phyloP scores from a whole-genome alignment of 2,888 invertebrate genomes.

The Oxyscelio sp. region DNA sequence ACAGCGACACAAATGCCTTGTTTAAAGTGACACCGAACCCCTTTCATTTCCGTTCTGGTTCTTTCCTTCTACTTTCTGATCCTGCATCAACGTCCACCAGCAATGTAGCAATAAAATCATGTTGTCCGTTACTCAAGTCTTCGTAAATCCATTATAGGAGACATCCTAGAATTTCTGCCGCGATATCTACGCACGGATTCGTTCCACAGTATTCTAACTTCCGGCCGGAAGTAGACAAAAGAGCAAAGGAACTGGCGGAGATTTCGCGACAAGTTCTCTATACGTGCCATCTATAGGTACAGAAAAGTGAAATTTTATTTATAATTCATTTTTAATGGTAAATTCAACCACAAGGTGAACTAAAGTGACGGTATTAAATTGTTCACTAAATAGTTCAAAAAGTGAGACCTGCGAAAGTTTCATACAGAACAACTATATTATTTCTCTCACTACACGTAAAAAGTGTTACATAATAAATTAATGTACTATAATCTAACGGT shows the following conservation, averaged over 20 bases:
- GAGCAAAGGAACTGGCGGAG: slow-evolving; percentile 40
- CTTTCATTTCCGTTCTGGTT: slow-evolving; percentile 63
- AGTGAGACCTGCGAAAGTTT: too few species aligned
- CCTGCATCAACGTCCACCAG: slow-evolving; percentile 39
- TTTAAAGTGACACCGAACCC: slow-evolving; percentile 68
- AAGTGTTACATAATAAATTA: too few species aligned
- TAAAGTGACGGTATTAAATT: too few species aligned
- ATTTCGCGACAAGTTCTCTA: slow-evolving; percentile 47
- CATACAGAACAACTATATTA: too few species aligned
- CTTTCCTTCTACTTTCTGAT: slow-evolving; percentile 46
- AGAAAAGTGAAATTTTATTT: slow-evolving; percentile 50
- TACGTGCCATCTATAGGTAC: slow-evolving; percentile 29
- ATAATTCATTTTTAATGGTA: slow-evolving; percentile 29
- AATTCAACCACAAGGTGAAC: not conserved
- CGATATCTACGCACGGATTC: slow-evolving; percentile 61
- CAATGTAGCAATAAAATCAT: slow-evolving; percentile 66
- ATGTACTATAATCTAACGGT: too few species aligned
- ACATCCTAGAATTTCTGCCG: slow-evolving; percentile 59
- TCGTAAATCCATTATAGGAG: slow-evolving; percentile 64
- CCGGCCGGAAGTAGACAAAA: slow-evolving; percentile 62
- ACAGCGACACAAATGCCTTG: slow-evolving; percentile 44
- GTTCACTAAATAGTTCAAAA: too few species aligned
- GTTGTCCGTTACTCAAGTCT: slow-evolving; percentile 62
- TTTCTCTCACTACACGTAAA: too few species aligned
- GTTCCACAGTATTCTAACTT: slow-evolving; percentile 62